Conservation (phyloP, 2,797 vertebrate species). For the Orestias chungarensis region DNA sequence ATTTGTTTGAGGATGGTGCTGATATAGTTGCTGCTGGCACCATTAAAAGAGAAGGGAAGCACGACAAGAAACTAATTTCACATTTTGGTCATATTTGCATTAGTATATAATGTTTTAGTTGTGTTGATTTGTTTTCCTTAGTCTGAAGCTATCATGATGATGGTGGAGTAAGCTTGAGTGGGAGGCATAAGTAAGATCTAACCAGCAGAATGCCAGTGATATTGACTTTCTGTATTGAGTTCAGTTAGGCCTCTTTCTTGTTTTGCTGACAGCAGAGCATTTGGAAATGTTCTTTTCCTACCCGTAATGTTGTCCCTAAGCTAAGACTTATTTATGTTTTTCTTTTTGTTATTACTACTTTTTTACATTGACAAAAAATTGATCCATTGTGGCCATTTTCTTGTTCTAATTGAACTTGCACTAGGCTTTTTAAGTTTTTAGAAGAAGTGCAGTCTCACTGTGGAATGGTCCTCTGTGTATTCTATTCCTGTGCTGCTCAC, state of each 20-base stretch:
- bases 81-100: background rate
- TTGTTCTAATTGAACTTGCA: background rate
- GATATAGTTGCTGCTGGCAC: background rate
- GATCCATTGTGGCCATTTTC: no score
- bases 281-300: slow-evolving; percentile 4
- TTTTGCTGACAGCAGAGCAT: slow-evolving; percentile 6
- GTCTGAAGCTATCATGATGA: background rate
- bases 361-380: background rate
- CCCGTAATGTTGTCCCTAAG: background rate
- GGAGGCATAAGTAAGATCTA: background rate
- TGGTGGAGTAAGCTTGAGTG: background rate
- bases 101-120: background rate
- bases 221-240: background rate
- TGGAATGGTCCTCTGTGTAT: background rate
- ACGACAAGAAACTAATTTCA: no score
- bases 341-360: background rate
- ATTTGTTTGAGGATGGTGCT: slow-evolving; percentile 1
- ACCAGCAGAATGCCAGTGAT: background rate
- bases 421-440: slow-evolving; percentile 1
- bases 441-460: background rate
- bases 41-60: background rate
- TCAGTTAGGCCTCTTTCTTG: slow-evolving; percentile 6
- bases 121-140: background rate
- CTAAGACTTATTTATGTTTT: background rate
- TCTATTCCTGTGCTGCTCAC: background rate